Evolutionary conservation across 2,888 invertebrate species (phyloP).

Genomic region (Fabriciana adippe): DNA sequence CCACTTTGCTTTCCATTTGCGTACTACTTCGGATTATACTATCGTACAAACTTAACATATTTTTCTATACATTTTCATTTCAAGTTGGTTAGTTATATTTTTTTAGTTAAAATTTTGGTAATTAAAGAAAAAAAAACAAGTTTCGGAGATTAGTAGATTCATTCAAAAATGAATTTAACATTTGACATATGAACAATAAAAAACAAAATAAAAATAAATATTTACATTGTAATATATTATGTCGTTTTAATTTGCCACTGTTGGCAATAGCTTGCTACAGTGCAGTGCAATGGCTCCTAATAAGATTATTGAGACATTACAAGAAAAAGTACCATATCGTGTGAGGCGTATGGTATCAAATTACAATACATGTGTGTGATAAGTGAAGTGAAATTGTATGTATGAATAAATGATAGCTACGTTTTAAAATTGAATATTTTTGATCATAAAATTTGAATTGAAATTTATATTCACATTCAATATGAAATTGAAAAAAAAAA

Average conservation of each 20-base stretch:
- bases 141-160: not conserved
- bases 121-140: not conserved
- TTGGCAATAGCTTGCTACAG: conserved; percentile 19
- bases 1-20: conserved; percentile 63
- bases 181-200: not conserved
- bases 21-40: conserved; percentile 8
- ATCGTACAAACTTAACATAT: not conserved
- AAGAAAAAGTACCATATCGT: conserved; percentile 1
- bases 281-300: conserved; percentile 23
- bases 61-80: not conserved
- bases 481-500: no score
- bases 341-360: conserved; percentile 3
- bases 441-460: no score
- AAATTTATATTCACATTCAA: no score
- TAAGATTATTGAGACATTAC: conserved; percentile 25
- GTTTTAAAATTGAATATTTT: no score
- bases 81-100: not conserved
- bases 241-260: not conserved
- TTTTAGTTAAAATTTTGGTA: not conserved
- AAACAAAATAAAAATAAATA: not conserved
- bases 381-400: not conserved
- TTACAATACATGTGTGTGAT: not conserved
- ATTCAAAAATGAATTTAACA: no score
- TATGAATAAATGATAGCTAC: no score
- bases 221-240: not conserved